These are phyloP conservation scores for Morpho helenor DNA, from an alignment of 2,888 invertebrate genomes.

Conservation along the genomic window DNA sequence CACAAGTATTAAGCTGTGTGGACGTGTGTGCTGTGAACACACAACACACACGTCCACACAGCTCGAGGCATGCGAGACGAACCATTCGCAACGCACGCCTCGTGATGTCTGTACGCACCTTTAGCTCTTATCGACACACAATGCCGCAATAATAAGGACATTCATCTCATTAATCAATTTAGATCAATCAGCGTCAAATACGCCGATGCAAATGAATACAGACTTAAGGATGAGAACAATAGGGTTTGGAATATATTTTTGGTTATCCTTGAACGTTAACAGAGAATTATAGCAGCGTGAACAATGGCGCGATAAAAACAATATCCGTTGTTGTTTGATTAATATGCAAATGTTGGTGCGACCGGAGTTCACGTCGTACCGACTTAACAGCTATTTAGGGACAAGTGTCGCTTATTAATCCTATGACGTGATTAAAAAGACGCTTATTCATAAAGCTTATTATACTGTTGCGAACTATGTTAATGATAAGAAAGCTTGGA, in stretches of 20 bases:
- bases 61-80: too few species aligned
- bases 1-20: too few species aligned
- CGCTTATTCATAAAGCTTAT: too few species aligned
- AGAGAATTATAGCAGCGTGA: constrained; percentile 21
- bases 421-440: too few species aligned
- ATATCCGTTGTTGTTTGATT: constrained; percentile 28
- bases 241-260: constrained; percentile 8
- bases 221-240: constrained; percentile 6
- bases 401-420: constrained; percentile 7
- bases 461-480: too few species aligned
- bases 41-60: too few species aligned
- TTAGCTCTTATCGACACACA: constrained; percentile 3
- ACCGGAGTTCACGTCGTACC: constrained; percentile 5
- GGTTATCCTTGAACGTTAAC: constrained; percentile 3
- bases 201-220: constrained; percentile 1
- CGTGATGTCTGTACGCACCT: too few species aligned
- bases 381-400: constrained; percentile 17
- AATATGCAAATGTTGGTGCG: constrained; percentile 30
- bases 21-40: too few species aligned
- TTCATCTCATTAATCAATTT: constrained; percentile 21
- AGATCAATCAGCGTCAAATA: constrained; percentile 14
- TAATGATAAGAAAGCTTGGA: too few species aligned
- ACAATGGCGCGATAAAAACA: constrained; percentile 35
- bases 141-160: constrained; percentile 11
- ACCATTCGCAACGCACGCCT: too few species aligned